Percentiles rank a stretch among this genome's conserved stretches.
Evolutionary conservation across 2,113 vertebrate genomes (phyloP).

Genomic region (Phaethornis superciliosus): DNA sequence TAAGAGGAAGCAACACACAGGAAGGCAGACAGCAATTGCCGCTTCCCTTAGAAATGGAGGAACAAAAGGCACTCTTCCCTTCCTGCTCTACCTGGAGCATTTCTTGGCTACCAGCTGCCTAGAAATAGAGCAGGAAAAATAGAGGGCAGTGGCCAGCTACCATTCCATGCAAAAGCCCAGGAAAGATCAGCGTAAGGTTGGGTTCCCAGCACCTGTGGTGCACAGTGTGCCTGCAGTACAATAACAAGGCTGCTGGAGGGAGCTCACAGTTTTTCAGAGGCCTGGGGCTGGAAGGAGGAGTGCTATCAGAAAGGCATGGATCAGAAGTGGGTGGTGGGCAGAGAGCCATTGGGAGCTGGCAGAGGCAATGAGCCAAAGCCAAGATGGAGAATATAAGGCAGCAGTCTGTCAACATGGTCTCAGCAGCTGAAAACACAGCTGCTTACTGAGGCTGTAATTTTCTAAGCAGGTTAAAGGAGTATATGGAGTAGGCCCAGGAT

Average conservation of each 20-base stretch:
- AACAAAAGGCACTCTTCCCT: background rate
- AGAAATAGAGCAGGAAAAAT: background rate
- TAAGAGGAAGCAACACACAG: background rate
- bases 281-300: background rate
- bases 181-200: background rate
- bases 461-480: background rate
- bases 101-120: background rate
- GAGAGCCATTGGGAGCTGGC: background rate
- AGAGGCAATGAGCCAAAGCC: background rate
- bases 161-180: background rate
- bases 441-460: background rate
- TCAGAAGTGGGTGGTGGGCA: background rate
- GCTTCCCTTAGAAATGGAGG: background rate
- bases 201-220: background rate
- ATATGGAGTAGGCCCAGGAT: no score
- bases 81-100: background rate
- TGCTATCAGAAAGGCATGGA: background rate
- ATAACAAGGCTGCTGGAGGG: constrained; percentile 15
- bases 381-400: background rate
- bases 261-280: constrained; percentile 19
- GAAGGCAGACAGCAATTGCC: background rate
- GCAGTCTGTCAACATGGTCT: background rate
- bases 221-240: background rate
- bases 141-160: background rate
- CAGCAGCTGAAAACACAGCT: background rate